These are phyloP conservation scores for Brachyopa scutellaris DNA, from an alignment of 2,888 invertebrate species.

Conservation along the genomic window DNA sequence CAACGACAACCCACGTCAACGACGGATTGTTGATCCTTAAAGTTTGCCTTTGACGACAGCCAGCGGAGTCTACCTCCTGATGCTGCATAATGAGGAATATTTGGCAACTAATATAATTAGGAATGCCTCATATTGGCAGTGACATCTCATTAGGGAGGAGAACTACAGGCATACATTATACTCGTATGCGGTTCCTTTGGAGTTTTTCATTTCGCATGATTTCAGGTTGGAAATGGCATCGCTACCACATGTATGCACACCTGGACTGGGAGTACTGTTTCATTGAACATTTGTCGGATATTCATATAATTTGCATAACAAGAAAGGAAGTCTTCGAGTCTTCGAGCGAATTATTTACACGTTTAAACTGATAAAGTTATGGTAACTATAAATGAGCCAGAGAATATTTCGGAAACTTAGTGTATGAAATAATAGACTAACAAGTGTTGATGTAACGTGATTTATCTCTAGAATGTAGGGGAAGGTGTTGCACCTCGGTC, in stretches of 20 bases:
- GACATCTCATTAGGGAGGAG: slow-evolving; percentile 5
- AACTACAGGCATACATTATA: background rate
- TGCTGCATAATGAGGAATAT: slow-evolving; percentile 20
- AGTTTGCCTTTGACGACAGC: slow-evolving; percentile 12
- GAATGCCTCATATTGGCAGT: slow-evolving; percentile 20
- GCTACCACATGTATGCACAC: no score
- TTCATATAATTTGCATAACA: background rate
- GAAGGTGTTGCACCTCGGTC: no score
- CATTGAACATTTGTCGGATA: no score
- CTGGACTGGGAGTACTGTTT: background rate
- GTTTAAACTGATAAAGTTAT: no score
- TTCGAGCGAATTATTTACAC: no score
- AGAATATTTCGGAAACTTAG: no score
- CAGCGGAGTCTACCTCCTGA: background rate
- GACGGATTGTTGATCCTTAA: slow-evolving; percentile 3
- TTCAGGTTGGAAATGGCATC: no score
- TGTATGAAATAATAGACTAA: no score
- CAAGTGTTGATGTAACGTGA: no score
- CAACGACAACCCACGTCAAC: slow-evolving; percentile 1
- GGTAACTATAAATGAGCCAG: no score
- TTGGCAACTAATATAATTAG: slow-evolving; percentile 22
- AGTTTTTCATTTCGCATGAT: background rate
- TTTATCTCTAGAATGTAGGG: no score
- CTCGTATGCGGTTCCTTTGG: background rate
- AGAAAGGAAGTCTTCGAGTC: no score